Percentiles rank a stretch among this genome's conserved stretches.
Conservation (phyloP, 2,113 vertebrate species). For the Pelecanoides urinatrix region DNA sequence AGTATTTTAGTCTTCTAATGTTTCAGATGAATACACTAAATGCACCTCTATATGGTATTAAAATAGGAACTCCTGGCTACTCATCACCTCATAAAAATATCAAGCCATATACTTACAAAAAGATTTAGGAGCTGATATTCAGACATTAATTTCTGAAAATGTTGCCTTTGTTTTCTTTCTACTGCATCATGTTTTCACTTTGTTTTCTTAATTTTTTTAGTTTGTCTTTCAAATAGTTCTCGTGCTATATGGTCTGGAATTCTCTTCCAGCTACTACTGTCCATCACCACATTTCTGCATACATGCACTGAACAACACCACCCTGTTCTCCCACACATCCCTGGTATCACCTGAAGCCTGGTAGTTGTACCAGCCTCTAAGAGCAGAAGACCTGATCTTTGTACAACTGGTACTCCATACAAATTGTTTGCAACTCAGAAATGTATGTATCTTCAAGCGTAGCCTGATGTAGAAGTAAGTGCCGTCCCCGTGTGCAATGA, state of each 20-base stretch:
- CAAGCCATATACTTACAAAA: not conserved
- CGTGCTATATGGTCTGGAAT: not conserved
- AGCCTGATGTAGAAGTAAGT: not conserved
- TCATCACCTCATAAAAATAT: not conserved
- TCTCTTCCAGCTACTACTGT: not conserved
- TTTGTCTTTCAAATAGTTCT: not conserved
- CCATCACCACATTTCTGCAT: not conserved
- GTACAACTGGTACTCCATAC: not conserved
- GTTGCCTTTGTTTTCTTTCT: not conserved
- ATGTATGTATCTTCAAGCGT: not conserved
- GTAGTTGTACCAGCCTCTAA: not conserved
- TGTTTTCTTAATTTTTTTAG: not conserved
- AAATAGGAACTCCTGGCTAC: not conserved
- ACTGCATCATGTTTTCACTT: not conserved
- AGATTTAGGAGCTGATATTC: not conserved
- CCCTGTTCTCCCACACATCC: not conserved
- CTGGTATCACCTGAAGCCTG: not conserved
- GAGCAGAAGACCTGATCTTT: not conserved
- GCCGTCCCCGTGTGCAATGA: not conserved
- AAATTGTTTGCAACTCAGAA: not conserved
- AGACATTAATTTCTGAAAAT: not conserved
- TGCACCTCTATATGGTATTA: not conserved
- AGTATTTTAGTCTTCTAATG: not conserved
- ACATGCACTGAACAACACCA: fast-evolving
- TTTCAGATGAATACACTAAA: not conserved